These are phyloP conservation scores for Archilochus colubris DNA, from an alignment of 2,113 vertebrate genomes.

Conservation along the genomic window DNA sequence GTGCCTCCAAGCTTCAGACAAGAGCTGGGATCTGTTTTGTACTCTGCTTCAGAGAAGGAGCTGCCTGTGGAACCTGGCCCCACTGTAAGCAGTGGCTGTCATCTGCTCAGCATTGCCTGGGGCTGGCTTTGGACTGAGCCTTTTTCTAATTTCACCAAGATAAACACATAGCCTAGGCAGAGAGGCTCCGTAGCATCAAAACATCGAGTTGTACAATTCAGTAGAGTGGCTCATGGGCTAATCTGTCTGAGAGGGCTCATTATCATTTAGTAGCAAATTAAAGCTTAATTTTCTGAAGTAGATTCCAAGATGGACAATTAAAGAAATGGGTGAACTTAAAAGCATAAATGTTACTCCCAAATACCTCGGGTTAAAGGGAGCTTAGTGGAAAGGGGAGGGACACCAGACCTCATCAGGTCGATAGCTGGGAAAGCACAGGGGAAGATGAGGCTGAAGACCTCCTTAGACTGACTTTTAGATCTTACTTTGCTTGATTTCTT, in stretches of 20 bases:
- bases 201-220: neutral
- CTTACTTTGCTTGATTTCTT: neutral
- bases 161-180: rapidly evolving
- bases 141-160: neutral
- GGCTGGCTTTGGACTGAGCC: neutral
- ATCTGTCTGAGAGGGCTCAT: neutral
- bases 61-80: rapidly evolving
- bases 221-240: neutral
- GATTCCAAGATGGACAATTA: neutral
- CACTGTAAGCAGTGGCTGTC: rapidly evolving
- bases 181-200: neutral
- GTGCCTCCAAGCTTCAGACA: neutral
- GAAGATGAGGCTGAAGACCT: neutral
- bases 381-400: no score
- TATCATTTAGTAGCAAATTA: neutral
- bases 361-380: no score
- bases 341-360: neutral
- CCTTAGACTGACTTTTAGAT: neutral
- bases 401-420: neutral
- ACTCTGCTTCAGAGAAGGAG: neutral
- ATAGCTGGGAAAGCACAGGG: neutral
- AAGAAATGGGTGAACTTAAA: neutral
- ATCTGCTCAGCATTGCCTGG: rapidly evolving
- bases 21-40: neutral
- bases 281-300: neutral